Evolutionary conservation across 2,113 vertebrate species (phyloP).

Genomic region (Muscicapa adusta): DNA sequence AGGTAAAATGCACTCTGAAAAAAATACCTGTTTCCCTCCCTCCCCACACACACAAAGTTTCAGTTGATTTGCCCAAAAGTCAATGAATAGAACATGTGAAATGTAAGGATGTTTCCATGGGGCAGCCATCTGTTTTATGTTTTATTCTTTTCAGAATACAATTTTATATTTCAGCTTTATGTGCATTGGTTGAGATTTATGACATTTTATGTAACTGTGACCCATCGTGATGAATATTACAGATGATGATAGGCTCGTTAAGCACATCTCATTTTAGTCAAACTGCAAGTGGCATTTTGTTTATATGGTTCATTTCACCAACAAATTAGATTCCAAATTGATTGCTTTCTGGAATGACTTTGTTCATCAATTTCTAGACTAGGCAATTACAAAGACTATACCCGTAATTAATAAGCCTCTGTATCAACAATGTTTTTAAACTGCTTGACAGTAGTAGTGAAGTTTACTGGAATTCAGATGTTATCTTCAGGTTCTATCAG

Average conservation of each 20-base stretch:
- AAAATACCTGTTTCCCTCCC: neutral
- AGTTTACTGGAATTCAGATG: constrained; percentile 55
- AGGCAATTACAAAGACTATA: constrained; percentile 74
- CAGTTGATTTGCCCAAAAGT: neutral
- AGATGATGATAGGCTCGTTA: constrained; percentile 76
- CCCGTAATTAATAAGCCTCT: constrained; percentile 75
- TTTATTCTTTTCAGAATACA: constrained; percentile 5
- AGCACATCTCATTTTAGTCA: constrained; percentile 79
- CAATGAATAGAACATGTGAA: neutral
- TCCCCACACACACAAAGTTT: neutral
- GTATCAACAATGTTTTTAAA: constrained; percentile 69
- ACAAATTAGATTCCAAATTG: constrained; percentile 84
- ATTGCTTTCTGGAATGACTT: constrained; percentile 79
- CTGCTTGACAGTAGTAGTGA: constrained; percentile 23
- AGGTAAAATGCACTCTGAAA: neutral
- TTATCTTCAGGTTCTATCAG: constrained; percentile 10
- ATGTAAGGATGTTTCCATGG: constrained; percentile 32
- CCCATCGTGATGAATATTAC: constrained; percentile 66
- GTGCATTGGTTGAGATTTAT: constrained; percentile 31
- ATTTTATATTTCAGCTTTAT: constrained; percentile 46
- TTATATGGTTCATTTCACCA: constrained; percentile 82
- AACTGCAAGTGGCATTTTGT: constrained; percentile 79
- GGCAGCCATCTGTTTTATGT: constrained; percentile 50
- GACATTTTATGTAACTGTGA: constrained; percentile 61
- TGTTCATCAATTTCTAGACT: constrained; percentile 75